Conservation (phyloP, 2,888 invertebrate species). For the Rotaria sp. region DNA sequence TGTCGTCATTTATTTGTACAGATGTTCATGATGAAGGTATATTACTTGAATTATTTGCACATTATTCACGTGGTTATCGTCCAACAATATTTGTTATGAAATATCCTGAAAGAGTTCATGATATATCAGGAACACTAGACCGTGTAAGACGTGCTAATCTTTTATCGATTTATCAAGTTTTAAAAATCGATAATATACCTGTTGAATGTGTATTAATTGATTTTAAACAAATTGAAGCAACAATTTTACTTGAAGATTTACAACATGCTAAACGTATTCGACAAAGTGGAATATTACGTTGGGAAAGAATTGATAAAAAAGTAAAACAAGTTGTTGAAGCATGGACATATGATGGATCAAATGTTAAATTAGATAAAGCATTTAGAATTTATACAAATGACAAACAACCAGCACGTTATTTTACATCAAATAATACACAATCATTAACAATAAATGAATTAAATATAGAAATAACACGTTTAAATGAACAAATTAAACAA, state of each 20-base stretch:
- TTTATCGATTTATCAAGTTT: neutral
- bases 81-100: neutral
- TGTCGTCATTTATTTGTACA: slow-evolving; percentile 36
- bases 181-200: neutral
- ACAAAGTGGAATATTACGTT: neutral
- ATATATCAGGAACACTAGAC: neutral
- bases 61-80: neutral
- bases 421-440: neutral
- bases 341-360: neutral
- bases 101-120: neutral
- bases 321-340: neutral
- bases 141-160: neutral
- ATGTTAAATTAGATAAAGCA: neutral
- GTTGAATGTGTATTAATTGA: slow-evolving; percentile 8
- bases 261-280: neutral
- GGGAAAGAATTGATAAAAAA: neutral
- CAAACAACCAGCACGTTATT: neutral
- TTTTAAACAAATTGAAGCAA: slow-evolving; percentile 16
- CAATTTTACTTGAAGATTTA: neutral
- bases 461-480: slow-evolving; percentile 14
- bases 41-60: neutral
- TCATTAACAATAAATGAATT: slow-evolving; percentile 7
- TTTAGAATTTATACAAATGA: slow-evolving; percentile 20
- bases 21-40: slow-evolving; percentile 34
- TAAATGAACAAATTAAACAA: slow-evolving; percentile 34